phyloP scores from a whole-genome alignment of 2,888 invertebrate genomes.

The Liodrosophila aerea region DNA sequence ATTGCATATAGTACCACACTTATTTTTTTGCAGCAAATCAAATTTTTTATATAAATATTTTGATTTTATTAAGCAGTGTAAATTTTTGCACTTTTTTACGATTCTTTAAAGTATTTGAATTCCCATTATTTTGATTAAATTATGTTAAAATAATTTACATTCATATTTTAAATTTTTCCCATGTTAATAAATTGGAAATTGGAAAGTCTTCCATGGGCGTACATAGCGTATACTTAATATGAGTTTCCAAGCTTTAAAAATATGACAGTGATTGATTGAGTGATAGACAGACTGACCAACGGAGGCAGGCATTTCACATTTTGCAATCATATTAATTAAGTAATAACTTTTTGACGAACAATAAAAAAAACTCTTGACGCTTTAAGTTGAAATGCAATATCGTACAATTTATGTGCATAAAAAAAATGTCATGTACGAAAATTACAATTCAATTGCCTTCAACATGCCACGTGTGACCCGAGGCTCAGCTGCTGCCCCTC shows the following conservation, averaged over 20 bases:
- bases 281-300: neutral
- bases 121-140: neutral
- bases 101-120: neutral
- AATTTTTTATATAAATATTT: constrained; percentile 19
- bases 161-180: too few relatives aligned
- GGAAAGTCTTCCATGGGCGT: too few relatives aligned
- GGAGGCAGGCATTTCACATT: neutral
- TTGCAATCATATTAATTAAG: constrained; percentile 16
- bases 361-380: constrained; percentile 3
- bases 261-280: neutral
- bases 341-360: constrained; percentile 12
- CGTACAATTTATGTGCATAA: constrained; percentile 1
- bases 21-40: constrained; percentile 23
- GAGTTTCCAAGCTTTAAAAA: too few relatives aligned
- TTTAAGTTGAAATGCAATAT: constrained; percentile 35
- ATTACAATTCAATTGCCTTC: constrained; percentile 67
- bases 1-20: too few relatives aligned
- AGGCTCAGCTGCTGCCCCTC: neutral
- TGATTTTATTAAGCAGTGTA: constrained; percentile 19
- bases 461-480: constrained; percentile 36
- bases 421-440: constrained; percentile 49
- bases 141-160: neutral
- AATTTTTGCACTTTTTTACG: constrained; percentile 4
- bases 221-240: too few relatives aligned
- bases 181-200: too few relatives aligned